Conservation (phyloP, 2,888 invertebrate genomes). For the Clitarchus hookeri region DNA sequence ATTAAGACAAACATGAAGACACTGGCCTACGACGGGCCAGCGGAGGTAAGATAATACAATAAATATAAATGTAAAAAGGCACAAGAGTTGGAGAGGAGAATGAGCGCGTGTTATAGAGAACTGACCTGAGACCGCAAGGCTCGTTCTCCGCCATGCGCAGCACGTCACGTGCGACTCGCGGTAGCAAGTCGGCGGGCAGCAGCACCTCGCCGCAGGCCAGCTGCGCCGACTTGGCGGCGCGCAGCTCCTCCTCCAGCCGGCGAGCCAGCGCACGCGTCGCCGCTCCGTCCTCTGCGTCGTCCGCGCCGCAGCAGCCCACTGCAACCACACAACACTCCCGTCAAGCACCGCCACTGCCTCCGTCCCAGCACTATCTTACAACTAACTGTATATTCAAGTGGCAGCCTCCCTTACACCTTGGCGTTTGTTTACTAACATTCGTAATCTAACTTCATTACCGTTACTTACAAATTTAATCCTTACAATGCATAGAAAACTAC, state of each 20-base stretch:
- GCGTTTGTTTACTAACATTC: too few species aligned
- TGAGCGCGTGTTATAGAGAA: neutral
- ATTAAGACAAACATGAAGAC: too few species aligned
- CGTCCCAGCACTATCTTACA: too few species aligned
- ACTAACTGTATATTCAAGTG: too few species aligned
- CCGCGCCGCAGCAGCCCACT: conserved; percentile 2
- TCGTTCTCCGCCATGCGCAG: conserved; percentile 84
- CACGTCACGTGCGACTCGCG: conserved; percentile 78
- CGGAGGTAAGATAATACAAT: too few species aligned
- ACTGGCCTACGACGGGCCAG: too few species aligned
- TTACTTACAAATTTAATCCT: too few species aligned
- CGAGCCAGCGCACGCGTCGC: conserved; percentile 67
- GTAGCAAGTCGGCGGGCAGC: conserved; percentile 80
- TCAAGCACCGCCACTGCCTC: neutral
- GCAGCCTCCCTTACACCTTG: too few species aligned
- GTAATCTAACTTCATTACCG: too few species aligned
- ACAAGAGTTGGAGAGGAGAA: too few species aligned
- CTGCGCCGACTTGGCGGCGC: conserved; percentile 79
- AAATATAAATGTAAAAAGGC: too few species aligned
- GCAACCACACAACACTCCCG: neutral
- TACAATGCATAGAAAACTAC: too few species aligned
- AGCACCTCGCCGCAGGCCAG: conserved; percentile 83
- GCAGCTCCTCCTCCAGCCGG: conserved; percentile 76
- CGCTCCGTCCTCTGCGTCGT: conserved; percentile 33
- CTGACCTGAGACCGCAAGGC: conserved; percentile 78